Base-by-base conservation (phyloP, 2,797 vertebrate species). In the Gouania willdenowi region DNA sequence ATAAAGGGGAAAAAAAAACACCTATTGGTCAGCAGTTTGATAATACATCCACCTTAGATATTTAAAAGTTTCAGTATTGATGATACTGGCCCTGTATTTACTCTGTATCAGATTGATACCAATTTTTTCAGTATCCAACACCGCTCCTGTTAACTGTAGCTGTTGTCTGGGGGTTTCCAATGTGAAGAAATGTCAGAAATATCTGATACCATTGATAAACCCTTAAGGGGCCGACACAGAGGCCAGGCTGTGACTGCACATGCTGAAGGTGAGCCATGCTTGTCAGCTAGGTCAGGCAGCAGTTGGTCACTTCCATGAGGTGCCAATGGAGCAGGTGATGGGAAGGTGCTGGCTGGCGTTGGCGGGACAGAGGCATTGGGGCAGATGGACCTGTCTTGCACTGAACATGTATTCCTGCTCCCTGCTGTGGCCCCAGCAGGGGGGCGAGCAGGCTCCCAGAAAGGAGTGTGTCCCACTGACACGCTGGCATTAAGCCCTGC, bases 361-460 rank as follows among this genome's bases (percentile, higher is more conserved):
- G 75, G 49, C 31, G 7, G 68, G 65, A 50, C 65, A 58, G 69
- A 74, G 70, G 77, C 65, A 70, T 66, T 59, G 69, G 83, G 86
- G 85, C 88, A 90, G 88, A 90, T 90, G 88, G 88, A 85, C 68
- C 81, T 76, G 88, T 90, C 88, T 90, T 90, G 88, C 88, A 82
- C 88, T 89, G 87, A 86, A 87, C 84, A 77, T 66, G 79, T 63
- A 71, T 85, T 80, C 66, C 69, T 58, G 77, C 75, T 59, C 73
- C 85, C 80, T 41, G 78, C 83, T 76, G 81, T 72, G 84, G 54
- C 63, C 71, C 54, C 70, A 67, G 79, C 75, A 70, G 74, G 79
- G 76, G 63, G 45, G 60, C 59, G 74, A 75, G 73, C 61, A 67
- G 53, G 75, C 77, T 85, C 79, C 82, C 83, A 82, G 65, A 85